Evolutionary conservation across 1,140 invertebrate genomes (phyloP), one percentile per base, ranked within the genome.

Genomic region (Nomia melanderi): DNA sequence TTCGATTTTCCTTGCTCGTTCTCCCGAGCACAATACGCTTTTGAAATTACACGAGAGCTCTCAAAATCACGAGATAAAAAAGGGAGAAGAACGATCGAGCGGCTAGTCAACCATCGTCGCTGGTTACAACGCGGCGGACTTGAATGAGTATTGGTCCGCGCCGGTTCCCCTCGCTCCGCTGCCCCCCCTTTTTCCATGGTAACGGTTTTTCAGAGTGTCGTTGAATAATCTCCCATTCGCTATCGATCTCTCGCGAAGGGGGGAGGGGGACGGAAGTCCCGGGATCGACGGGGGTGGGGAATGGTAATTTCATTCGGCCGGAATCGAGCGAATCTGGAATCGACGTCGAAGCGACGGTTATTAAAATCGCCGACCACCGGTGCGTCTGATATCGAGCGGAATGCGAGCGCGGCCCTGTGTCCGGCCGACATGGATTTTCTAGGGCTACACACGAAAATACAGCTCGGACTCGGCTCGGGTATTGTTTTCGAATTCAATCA

Each of bases 311-410:
- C 33, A 14, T 54, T 69, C 23, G 17, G 23, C 33, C 41, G 41
- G 41, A 44, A 44, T 44, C 41, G 41, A 44, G n/a, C 23, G 47
- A 44, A 25, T 53, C 47, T 39, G 50, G 23, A 25, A 20, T 56
- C 65, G 50, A 27, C 53, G 20, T 12, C 39, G 23, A 56, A 69
- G 0, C 53, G 53, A 1, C 33, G 66, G 25, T 64, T 64, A 47
- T 64, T 64, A 64, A 64, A 64, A 64, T 47, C 39, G 39, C 27
- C 62, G 62, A 60, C 59, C 31, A 7, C 36, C 36, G 11, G 27
- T 41, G 50, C 23, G 39, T 63, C 60, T 29, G 39, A 64, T 64
- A 64, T 64, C 62, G 33, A 14, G 8, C 47, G 47, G 47, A 50
- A 50, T 20, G 20, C 33, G n/a, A n/a, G n/a, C n/a, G n/a, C n/a